phyloP scores from a whole-genome alignment of 1,140 invertebrate genomes.

The Polypedilum pembai region DNA sequence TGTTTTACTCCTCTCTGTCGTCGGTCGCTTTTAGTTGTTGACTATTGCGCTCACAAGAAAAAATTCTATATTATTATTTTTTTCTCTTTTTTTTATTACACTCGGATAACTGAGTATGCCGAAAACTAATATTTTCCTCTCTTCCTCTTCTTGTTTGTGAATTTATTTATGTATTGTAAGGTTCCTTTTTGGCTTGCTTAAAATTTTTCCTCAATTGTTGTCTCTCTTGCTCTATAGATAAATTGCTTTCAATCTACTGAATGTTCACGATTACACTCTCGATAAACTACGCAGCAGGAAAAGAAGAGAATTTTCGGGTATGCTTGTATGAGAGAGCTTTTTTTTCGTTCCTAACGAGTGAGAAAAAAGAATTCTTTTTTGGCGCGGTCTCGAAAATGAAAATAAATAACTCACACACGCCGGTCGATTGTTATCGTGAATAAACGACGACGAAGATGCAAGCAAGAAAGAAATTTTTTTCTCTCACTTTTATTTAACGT shows the following conservation, averaged over 20 bases:
- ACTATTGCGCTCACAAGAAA: background rate
- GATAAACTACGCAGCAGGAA: background rate
- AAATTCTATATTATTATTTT: background rate
- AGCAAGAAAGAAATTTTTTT: background rate
- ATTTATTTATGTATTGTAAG: background rate
- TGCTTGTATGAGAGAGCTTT: background rate
- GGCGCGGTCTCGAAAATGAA: background rate
- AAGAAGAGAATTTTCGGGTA: constrained; percentile 4
- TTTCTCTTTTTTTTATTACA: background rate
- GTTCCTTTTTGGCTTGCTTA: background rate
- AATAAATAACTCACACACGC: background rate
- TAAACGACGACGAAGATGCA: background rate
- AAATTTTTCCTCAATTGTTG: background rate
- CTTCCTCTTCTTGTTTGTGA: background rate
- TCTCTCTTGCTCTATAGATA: too few species aligned
- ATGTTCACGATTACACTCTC: background rate
- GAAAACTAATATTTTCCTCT: background rate
- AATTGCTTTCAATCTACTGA: background rate
- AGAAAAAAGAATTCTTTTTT: background rate
- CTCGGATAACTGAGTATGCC: background rate
- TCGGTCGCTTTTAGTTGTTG: background rate
- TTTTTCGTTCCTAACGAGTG: background rate
- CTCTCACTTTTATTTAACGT: background rate
- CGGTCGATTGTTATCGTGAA: background rate
- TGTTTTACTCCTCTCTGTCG: background rate